phyloP scores from a whole-genome alignment of 2,797 vertebrate species.

The Labeo calbasu region DNA sequence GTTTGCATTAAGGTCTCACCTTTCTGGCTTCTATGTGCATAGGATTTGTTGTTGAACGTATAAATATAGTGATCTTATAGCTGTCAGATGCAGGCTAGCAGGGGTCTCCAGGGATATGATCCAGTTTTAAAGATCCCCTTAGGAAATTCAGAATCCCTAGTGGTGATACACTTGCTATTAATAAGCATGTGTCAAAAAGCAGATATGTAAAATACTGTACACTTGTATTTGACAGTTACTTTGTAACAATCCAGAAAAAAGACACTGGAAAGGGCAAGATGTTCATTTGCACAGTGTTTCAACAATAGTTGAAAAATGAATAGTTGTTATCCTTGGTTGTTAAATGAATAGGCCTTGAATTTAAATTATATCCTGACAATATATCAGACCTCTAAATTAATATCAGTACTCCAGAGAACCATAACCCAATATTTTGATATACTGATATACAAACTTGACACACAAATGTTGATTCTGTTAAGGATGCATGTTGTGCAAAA shows the following conservation, averaged over 20 bases:
- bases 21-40: constrained; percentile 48
- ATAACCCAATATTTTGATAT: not conserved
- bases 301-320: not conserved
- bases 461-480: not conserved
- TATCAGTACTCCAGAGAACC: not conserved
- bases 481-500: not conserved
- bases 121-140: constrained; percentile 60
- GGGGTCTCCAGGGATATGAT: constrained; percentile 57
- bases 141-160: constrained; percentile 53
- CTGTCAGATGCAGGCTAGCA: constrained; percentile 54
- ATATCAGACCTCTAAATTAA: not conserved
- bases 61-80: constrained; percentile 58
- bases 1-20: constrained; percentile 58
- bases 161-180: constrained; percentile 50
- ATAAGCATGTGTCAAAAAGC: constrained; percentile 47
- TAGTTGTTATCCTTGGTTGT: not conserved
- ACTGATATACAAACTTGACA: not conserved
- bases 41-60: constrained; percentile 47
- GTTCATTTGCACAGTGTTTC: constrained; percentile 4
- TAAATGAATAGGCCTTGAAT: not conserved
- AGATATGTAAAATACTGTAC: constrained; percentile 22
- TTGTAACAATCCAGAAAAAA: constrained; percentile 18
- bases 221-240: constrained; percentile 20
- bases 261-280: not conserved
- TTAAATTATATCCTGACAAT: not conserved